phyloP scores from a whole-genome alignment of 2,797 vertebrate species.

The Pipistrellus kuhlii region DNA sequence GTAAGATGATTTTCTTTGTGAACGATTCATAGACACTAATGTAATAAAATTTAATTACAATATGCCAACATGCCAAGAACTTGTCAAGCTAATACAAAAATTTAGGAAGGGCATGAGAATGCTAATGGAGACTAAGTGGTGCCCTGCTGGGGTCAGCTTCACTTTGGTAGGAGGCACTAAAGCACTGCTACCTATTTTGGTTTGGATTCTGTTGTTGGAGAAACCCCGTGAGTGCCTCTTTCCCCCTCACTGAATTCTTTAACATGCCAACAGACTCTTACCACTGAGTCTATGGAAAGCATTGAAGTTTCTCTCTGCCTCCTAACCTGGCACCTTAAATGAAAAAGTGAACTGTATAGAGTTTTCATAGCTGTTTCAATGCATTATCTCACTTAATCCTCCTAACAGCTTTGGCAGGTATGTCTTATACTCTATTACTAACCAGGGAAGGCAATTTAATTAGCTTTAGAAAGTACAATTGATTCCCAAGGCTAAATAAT shows the following conservation, averaged over 20 bases:
- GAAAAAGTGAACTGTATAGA: background rate
- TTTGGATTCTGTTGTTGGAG: background rate
- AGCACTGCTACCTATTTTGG: background rate
- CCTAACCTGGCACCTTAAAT: background rate
- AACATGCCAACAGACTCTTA: background rate
- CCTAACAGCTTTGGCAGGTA: background rate
- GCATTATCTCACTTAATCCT: constrained; percentile 42
- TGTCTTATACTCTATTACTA: background rate
- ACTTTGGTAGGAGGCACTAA: background rate
- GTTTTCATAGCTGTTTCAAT: background rate
- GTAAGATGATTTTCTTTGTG: constrained; percentile 40
- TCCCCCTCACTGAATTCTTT: background rate
- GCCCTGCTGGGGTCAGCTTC: background rate
- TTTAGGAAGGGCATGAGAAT: constrained; percentile 24
- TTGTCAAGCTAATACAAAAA: constrained; percentile 39
- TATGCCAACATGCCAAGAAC: constrained; percentile 43
- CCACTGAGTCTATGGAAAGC: background rate
- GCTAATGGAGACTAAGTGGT: background rate
- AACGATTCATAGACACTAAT: background rate
- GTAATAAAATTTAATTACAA: constrained; percentile 50
- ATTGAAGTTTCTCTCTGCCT: background rate
- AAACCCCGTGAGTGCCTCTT: background rate
- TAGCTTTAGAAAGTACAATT: constrained; percentile 40
- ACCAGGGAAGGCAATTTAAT: constrained; percentile 16
- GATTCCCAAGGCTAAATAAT: constrained; percentile 21